phyloP scores from a whole-genome alignment of 2,113 vertebrate genomes.

The Pleuronectes platessa region DNA sequence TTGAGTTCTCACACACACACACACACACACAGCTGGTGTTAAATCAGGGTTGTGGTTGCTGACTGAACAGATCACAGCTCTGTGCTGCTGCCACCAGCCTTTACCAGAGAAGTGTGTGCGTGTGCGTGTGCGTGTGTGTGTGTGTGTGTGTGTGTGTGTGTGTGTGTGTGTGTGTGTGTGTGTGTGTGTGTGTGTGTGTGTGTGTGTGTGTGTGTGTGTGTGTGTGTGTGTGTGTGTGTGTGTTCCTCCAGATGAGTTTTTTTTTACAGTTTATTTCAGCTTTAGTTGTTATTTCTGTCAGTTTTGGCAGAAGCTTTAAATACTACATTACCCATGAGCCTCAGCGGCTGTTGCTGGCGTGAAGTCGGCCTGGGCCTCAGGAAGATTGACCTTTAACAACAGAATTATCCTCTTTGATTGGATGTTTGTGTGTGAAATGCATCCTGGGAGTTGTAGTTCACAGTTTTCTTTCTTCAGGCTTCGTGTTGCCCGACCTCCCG shows the following conservation, averaged over 20 bases:
- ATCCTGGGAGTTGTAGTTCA: not conserved
- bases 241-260: too few species aligned
- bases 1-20: not conserved
- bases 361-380: too few species aligned
- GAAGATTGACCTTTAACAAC: too few species aligned
- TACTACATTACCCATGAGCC: not conserved
- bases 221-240: too few species aligned
- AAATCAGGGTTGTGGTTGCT: constrained; percentile 43
- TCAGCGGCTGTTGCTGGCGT: not conserved
- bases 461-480: constrained; percentile 71
- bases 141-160: not conserved
- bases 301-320: too few species aligned
- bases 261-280: too few species aligned
- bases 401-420: not conserved
- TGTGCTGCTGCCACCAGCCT: constrained; percentile 18
- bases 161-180: too few species aligned
- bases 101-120: constrained; percentile 36
- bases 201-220: too few species aligned
- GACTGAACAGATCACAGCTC: constrained; percentile 47
- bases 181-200: too few species aligned
- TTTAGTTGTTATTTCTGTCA: too few species aligned
- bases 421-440: not conserved
- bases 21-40: constrained; percentile 15
- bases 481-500: constrained; percentile 86
- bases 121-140: constrained; percentile 4